A percentile compares a stretch with the other conserved stretches of the same genome.
Conservation (phyloP, 2,797 vertebrate species). For the Carduelis carduelis region DNA sequence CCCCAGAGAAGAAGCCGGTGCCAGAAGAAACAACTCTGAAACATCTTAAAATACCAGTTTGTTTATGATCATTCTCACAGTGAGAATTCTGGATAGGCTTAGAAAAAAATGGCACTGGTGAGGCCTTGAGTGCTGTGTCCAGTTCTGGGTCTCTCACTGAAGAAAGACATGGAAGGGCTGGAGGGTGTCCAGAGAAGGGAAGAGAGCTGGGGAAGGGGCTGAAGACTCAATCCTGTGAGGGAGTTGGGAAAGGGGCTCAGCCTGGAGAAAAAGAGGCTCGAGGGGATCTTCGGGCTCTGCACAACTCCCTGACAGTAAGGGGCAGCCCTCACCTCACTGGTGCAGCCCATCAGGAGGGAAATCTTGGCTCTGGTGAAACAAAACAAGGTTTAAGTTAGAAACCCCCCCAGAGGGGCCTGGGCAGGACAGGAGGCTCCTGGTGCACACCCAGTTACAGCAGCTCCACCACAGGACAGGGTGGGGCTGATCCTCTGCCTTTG, state of each 20-base stretch:
- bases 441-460: rapidly evolving
- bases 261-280: neutral
- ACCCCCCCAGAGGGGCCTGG: rapidly evolving
- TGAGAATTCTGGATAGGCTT: neutral
- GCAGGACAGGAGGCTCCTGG: neutral
- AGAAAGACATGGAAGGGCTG: neutral
- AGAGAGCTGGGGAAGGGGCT: neutral
- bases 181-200: neutral
- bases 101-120: neutral
- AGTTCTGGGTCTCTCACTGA: neutral
- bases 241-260: neutral
- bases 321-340: rapidly evolving
- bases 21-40: neutral
- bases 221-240: neutral
- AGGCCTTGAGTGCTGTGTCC: neutral
- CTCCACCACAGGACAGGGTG: neutral
- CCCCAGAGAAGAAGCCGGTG: neutral
- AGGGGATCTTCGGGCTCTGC: neutral
- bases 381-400: neutral
- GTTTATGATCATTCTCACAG: neutral
- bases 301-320: neutral
- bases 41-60: neutral
- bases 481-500: neutral
- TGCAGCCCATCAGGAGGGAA: neutral
- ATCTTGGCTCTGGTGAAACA: neutral